A percentile compares a stretch with the other conserved stretches of the same genome.
These are phyloP conservation scores for Trematocara variabile DNA, from an alignment of 2,113 vertebrate genomes.

Conservation along the genomic window DNA sequence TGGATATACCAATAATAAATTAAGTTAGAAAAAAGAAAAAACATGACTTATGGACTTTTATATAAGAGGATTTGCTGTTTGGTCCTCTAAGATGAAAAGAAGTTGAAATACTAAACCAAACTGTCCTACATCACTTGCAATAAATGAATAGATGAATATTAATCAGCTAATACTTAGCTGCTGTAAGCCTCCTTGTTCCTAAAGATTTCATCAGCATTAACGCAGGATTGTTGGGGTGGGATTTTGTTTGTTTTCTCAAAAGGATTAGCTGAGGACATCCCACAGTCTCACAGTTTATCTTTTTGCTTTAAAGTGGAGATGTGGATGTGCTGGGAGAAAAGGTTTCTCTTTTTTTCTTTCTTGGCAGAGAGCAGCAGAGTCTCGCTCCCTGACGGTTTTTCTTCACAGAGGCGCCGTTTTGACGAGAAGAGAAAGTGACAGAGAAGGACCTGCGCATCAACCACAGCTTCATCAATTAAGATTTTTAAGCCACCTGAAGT, in stretches of 20 bases:
- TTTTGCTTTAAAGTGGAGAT: not conserved
- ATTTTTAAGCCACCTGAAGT: conserved; percentile 1
- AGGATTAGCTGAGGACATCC: not conserved
- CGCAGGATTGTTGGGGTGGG: not conserved
- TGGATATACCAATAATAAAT: not conserved
- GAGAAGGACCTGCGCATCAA: not conserved
- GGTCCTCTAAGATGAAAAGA: not conserved
- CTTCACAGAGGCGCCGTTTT: not conserved
- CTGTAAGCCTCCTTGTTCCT: not conserved
- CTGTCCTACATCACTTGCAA: not conserved
- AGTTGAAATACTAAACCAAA: not conserved
- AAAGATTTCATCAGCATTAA: not conserved
- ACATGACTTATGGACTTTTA: not conserved
- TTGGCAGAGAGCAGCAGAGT: not conserved
- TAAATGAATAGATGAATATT: not conserved
- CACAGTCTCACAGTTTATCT: not conserved
- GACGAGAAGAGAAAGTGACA: not conserved
- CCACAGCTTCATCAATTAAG: conserved; percentile 22
- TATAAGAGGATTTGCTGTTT: not conserved
- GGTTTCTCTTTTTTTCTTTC: not conserved
- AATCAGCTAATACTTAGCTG: not conserved
- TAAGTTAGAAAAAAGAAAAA: not conserved
- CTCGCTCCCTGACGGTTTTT: not conserved
- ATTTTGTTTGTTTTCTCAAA: not conserved
- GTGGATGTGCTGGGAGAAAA: not conserved